These are phyloP conservation scores for Eupithecia exiguata DNA, from an alignment of 2,888 invertebrate species.

Conservation along the genomic window DNA sequence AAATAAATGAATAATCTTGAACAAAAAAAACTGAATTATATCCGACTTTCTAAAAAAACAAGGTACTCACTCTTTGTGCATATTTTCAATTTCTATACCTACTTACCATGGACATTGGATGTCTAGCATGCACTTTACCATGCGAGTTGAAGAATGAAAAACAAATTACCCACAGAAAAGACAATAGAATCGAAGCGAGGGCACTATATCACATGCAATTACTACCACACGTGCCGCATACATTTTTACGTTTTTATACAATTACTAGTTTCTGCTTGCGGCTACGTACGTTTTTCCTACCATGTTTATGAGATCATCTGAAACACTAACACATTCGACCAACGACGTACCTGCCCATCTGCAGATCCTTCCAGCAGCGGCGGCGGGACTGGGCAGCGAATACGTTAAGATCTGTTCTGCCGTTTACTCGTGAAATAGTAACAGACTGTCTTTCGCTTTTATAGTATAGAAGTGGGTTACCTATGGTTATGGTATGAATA, in stretches of 20 bases:
- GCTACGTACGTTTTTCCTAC: neutral
- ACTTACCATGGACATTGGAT: neutral
- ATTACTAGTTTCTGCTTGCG: neutral
- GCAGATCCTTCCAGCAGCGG: neutral
- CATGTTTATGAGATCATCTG: no score
- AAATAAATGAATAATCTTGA: no score
- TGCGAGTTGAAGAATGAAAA: slow-evolving; percentile 6
- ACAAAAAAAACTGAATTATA: no score
- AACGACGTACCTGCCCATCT: neutral
- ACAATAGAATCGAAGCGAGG: slow-evolving; percentile 23
- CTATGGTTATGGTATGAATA: no score
- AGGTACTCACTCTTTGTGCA: no score
- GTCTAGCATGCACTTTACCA: neutral
- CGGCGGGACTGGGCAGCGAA: neutral
- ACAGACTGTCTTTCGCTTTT: no score
- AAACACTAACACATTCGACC: no score
- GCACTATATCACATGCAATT: slow-evolving; percentile 20
- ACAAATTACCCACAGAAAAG: slow-evolving; percentile 22
- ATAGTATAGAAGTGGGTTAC: no score
- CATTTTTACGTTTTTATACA: neutral
- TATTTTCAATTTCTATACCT: neutral
- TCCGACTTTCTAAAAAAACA: no score
- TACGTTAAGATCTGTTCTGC: neutral
- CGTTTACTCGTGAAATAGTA: no score
- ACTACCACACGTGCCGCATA: slow-evolving; percentile 27